Evolutionary conservation across 2,797 vertebrate species (phyloP).

Genomic region (Poeciliopsis turneri): DNA sequence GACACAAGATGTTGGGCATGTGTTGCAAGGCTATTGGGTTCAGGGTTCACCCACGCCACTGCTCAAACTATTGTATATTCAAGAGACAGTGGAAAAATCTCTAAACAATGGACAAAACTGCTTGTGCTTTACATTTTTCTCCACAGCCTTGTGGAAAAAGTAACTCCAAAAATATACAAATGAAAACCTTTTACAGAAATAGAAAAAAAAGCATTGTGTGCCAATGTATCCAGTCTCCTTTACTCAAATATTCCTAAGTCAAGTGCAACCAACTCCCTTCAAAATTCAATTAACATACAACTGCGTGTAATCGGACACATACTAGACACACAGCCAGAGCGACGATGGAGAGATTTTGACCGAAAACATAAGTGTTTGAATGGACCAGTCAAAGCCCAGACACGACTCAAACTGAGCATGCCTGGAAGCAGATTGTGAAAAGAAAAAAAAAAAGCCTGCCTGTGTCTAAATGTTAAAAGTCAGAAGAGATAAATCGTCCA

Average conservation of each 20-base stretch:
- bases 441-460: too few species aligned
- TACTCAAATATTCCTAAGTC: neutral
- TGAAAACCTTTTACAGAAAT: neutral
- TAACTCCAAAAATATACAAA: neutral
- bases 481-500: neutral
- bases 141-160: neutral
- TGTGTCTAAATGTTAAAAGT: neutral
- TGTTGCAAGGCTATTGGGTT: constrained; percentile 22
- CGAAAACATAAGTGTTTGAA: neutral
- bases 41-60: constrained; percentile 24
- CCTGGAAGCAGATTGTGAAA: neutral
- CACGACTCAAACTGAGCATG: neutral
- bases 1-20: constrained; percentile 31
- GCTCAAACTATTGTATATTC: constrained; percentile 3
- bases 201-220: neutral
- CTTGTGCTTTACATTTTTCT: constrained; percentile 19
- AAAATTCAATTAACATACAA: neutral
- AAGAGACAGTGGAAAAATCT: constrained; percentile 18
- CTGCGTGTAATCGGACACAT: too few species aligned
- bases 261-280: neutral
- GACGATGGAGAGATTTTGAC: neutral
- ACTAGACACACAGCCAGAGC: neutral
- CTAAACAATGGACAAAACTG: constrained; percentile 23
- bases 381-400: neutral
- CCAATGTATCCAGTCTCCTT: neutral